phyloP scores from a whole-genome alignment of 1,140 invertebrate genomes.

The Harlomillsia oculata region DNA sequence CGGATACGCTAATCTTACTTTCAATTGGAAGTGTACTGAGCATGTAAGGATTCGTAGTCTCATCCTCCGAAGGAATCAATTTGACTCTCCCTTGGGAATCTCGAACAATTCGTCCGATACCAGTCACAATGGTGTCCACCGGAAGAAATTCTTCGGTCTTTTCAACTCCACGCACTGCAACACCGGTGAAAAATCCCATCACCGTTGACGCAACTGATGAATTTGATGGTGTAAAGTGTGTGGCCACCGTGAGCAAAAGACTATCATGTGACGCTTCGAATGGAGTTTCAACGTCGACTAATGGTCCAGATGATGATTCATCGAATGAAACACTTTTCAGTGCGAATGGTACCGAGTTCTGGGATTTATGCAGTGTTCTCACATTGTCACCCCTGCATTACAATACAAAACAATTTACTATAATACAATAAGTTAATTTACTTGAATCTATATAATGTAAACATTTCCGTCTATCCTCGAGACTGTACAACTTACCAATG shows the following conservation, averaged over 20 bases:
- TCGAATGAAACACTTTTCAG: constrained; percentile 12
- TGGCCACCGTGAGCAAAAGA: constrained; percentile 26
- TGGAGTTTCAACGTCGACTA: constrained; percentile 27
- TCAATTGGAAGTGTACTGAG: constrained; percentile 30
- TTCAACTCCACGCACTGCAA: constrained; percentile 26
- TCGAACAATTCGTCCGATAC: constrained; percentile 23
- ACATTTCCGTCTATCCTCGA: neutral
- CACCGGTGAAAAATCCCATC: constrained; percentile 31
- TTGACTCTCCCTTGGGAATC: constrained; percentile 14
- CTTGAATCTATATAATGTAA: neutral
- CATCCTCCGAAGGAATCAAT: constrained; percentile 5
- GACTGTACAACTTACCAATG: constrained; percentile 23
- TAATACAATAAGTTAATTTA: neutral
- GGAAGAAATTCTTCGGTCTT: constrained; percentile 31
- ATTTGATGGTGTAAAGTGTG: constrained; percentile 30
- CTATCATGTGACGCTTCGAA: constrained; percentile 20
- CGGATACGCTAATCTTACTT: constrained; percentile 10
- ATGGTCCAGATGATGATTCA: neutral
- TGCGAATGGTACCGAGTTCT: constrained; percentile 30
- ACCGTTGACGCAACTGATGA: constrained; percentile 28
- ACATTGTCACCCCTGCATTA: constrained; percentile 28
- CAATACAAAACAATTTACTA: neutral
- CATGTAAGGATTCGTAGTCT: constrained; percentile 21
- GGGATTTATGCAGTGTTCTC: constrained; percentile 13
- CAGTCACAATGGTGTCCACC: constrained; percentile 29